These are phyloP conservation scores for Sitophilus oryzae DNA, from an alignment of 1,140 invertebrate species.

Conservation along the genomic window DNA sequence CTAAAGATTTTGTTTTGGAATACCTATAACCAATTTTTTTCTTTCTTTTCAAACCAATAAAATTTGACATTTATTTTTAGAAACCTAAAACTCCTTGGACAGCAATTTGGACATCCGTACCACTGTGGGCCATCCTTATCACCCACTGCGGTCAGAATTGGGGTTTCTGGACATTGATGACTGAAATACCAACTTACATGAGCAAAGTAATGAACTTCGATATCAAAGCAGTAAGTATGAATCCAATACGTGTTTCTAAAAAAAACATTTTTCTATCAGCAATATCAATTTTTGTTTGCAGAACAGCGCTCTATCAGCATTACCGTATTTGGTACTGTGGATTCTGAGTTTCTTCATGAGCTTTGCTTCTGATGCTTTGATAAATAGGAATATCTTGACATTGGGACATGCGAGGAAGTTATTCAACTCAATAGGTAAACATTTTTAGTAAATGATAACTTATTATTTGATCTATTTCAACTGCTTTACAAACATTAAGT, in stretches of 20 bases:
- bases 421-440: slow-evolving; percentile 57
- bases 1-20: too few species aligned
- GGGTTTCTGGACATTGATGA: slow-evolving; percentile 89
- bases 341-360: slow-evolving; percentile 60
- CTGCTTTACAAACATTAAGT: too few species aligned
- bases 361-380: slow-evolving; percentile 55
- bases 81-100: slow-evolving; percentile 62
- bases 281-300: slow-evolving; percentile 42
- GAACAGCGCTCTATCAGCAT: slow-evolving; percentile 68
- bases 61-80: slow-evolving; percentile 16
- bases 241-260: neutral
- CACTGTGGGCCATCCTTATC: slow-evolving; percentile 77
- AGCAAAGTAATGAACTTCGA: slow-evolving; percentile 72
- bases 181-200: slow-evolving; percentile 87
- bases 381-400: slow-evolving; percentile 50
- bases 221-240: slow-evolving; percentile 51
- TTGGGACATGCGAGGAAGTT: slow-evolving; percentile 55
- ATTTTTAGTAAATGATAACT: too few species aligned
- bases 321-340: slow-evolving; percentile 75
- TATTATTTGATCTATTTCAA: too few species aligned
- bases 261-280: neutral
- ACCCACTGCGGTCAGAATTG: slow-evolving; percentile 85
- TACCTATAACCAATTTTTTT: too few species aligned
- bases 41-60: too few species aligned
- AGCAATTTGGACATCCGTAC: slow-evolving; percentile 65